These are phyloP conservation scores for Crypturellus tataupa DNA, from an alignment of 2,797 vertebrate species.

Conservation along the genomic window DNA sequence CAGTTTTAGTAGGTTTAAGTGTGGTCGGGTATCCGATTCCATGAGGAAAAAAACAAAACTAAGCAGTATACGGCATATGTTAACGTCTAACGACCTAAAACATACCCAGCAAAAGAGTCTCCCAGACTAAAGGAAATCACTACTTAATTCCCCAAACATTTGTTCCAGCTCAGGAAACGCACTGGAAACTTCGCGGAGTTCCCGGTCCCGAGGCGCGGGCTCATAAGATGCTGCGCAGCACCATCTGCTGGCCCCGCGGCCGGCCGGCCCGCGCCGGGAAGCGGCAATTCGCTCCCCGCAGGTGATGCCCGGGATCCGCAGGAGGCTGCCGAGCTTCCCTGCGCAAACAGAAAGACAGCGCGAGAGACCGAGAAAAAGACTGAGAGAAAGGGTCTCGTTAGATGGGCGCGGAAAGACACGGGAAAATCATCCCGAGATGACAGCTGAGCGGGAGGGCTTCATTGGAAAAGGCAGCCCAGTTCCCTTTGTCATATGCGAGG, in stretches of 20 bases:
- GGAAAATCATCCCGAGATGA: constrained; percentile 35
- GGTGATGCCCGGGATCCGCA: neutral
- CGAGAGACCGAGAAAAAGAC: neutral
- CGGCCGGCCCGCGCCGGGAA: too few species aligned
- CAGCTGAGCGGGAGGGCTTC: neutral
- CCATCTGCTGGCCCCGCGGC: constrained; percentile 80
- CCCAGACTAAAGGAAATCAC: constrained; percentile 91
- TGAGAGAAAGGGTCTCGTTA: neutral
- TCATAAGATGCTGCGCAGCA: constrained; percentile 80
- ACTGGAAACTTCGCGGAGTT: constrained; percentile 73
- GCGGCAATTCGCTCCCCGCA: neutral
- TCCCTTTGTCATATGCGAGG: neutral
- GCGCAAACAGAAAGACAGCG: neutral
- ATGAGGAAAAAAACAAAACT: neutral
- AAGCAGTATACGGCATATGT: constrained; percentile 64
- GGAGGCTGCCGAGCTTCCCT: neutral
- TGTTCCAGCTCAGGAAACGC: constrained; percentile 86
- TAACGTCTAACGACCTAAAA: constrained; percentile 76
- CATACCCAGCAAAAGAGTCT: constrained; percentile 75
- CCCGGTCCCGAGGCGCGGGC: neutral
- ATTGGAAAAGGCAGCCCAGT: neutral
- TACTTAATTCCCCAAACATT: constrained; percentile 94
- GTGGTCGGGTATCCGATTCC: constrained; percentile 66
- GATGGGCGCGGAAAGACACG: neutral
- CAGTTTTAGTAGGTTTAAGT: constrained; percentile 61